phyloP scores from a whole-genome alignment of 2,888 invertebrate genomes.

The Drosophila antonietae region DNA sequence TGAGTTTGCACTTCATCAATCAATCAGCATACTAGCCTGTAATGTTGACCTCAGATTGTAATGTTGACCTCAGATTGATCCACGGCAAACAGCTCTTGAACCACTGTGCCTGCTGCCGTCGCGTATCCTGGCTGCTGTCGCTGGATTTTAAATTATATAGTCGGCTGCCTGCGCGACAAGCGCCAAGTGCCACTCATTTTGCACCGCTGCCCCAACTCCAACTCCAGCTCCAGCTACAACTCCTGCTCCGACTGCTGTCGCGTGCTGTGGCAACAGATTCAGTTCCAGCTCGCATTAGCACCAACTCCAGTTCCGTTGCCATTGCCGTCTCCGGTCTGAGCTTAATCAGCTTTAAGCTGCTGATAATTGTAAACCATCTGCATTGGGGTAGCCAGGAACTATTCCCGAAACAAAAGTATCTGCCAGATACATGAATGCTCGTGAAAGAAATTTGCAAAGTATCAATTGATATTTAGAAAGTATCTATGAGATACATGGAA shows the following conservation, averaged over 20 bases:
- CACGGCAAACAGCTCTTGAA: neutral
- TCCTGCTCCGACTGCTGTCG: neutral
- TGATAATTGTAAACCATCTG: neutral
- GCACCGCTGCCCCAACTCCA: constrained; percentile 15
- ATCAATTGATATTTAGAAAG: neutral
- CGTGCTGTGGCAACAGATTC: neutral
- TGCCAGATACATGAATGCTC: neutral
- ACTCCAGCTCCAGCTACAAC: neutral
- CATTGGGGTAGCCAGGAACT: neutral
- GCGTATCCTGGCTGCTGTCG: constrained; percentile 13
- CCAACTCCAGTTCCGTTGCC: constrained; percentile 2
- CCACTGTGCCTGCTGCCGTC: constrained; percentile 12
- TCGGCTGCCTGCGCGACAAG: constrained; percentile 35
- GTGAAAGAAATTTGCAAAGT: neutral
- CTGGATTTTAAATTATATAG: constrained; percentile 48
- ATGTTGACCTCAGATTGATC: neutral
- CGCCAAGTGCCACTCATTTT: constrained; percentile 52
- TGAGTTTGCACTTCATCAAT: neutral
- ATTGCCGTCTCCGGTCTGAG: constrained; percentile 1
- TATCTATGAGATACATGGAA: neutral
- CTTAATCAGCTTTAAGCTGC: constrained; percentile 24
- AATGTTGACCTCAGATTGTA: neutral
- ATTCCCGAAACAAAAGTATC: neutral
- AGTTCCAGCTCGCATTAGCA: neutral
- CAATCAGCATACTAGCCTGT: neutral